phyloP scores from a whole-genome alignment of 1,140 invertebrate species.

The Monomorium pharaonis region DNA sequence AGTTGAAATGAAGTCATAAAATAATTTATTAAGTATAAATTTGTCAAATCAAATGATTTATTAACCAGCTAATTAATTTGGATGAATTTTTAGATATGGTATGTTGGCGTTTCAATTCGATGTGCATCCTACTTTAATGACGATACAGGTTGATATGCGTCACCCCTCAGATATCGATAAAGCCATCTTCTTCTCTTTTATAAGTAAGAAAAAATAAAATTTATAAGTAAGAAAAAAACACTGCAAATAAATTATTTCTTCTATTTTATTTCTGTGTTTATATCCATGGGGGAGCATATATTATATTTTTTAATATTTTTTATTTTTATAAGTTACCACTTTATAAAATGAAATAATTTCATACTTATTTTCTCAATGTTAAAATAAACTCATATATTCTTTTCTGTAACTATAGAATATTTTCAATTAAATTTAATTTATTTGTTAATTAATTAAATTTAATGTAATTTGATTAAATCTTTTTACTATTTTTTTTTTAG shows the following conservation, averaged over 20 bases:
- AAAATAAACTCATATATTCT: neutral
- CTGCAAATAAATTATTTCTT: slow-evolving; percentile 4
- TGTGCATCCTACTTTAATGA: slow-evolving; percentile 91
- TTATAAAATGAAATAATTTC: neutral
- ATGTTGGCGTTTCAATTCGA: slow-evolving; percentile 89
- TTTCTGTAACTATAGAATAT: no score
- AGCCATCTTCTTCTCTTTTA: slow-evolving; percentile 88
- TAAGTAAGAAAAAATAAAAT: slow-evolving; percentile 85
- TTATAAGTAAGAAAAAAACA: slow-evolving; percentile 85
- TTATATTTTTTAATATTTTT: neutral
- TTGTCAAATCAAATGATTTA: neutral
- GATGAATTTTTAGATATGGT: slow-evolving; percentile 75
- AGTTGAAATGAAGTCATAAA: neutral
- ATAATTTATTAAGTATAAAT: neutral
- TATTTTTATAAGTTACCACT: neutral
- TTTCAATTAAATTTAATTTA: no score
- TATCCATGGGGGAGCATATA: neutral
- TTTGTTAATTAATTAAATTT: neutral
- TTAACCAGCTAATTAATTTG: neutral
- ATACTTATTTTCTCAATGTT: neutral
- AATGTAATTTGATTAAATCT: neutral
- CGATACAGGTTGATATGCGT: slow-evolving; percentile 92
- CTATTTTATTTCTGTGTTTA: neutral
- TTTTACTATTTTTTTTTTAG: slow-evolving; percentile 78
- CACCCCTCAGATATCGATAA: slow-evolving; percentile 87